Evolutionary conservation across 2,888 invertebrate species (phyloP), one percentile per base, ranked within the genome.

Genomic region (Noctua comes): DNA sequence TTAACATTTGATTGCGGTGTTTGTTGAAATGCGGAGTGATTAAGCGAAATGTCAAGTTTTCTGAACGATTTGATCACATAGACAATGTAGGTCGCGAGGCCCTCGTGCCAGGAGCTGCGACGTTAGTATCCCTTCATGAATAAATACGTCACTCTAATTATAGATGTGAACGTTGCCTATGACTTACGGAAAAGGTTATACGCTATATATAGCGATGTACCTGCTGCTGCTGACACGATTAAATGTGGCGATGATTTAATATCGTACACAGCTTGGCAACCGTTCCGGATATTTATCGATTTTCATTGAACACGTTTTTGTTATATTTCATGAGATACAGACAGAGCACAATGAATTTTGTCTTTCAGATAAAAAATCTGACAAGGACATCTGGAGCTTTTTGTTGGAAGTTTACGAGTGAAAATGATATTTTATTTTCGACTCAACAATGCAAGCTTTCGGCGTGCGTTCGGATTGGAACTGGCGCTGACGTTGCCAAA

Each of bases 101-200:
- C 91, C 86, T 86, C 90, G 92, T 91, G 91, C 91, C 91, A 92
- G 93, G 91, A 93, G 90, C 78, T 70, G 80, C 65, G 64, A 75
- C 73, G 89, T 86, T 88, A 91, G 90, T 91, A 90, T 93, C 92
- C 92, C 92, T 91, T 90, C 91, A 90, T 93, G 92, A 93, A 94
- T 93, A 93, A 93, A 94, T 93, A 93, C 92, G 93, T 90, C 86
- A 86, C 87, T 86, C 93, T 93, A 93, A 94, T 94, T 93, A 93
- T 93, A 93, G 91, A 85, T 73, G 84, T 85, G 83, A 86, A 85
- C 86, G 86, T 86, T 85, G 82, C 75, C 84, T 88, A 88, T 79
- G 85, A 84, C 73, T 85, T 86, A 89, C 88, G 88, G 82, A 86
- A 89, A 89, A 89, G 87, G 88, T 89, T 89, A 86, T 80, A 86